Base-by-base conservation (phyloP, 2,113 vertebrate species). In the Podilymbus podiceps region DNA sequence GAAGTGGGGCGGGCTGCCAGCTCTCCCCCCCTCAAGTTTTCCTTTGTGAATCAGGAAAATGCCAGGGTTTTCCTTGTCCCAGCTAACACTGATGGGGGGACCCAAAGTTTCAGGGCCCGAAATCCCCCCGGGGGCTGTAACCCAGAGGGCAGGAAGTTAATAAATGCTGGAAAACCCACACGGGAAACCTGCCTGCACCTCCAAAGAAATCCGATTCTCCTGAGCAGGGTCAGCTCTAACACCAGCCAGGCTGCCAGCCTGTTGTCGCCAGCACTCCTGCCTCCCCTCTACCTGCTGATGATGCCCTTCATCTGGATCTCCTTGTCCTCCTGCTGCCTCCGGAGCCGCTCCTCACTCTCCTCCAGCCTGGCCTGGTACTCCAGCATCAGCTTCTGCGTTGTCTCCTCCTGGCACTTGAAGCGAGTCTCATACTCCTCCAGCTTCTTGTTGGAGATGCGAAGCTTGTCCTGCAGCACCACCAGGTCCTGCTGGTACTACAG, bases 221-320 rank as follows among this genome's bases (percentile, higher is more conserved):
- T 8, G 58, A 60, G 75, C 47, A 63, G 40, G 44, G 5, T 33
- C 33, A 56, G 62, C 63, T 55, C 35, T 52, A 79, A 30, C 0
- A 0, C 20, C 49, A 68, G 69, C 35, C 67, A 72, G 44, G 62
- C 85, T 62, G 55, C 24, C 68, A 31, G 77, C 86, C 33, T 63
- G 49, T 18, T 74, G 42, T 1, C 15, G 33, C 85, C 88, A 93
- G 89, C 79, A 42, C 27, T 40, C 22, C 68, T 25, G 4, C 15
- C 28, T 49, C 4, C 69, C 69, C 33, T 89, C 27, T 95, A 99
- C 99, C 99, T 99, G 98, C 99, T 99, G 98, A 99, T 99, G 97
- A 99, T 99, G 97, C 99, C 99, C 96, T 99, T 99, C 99, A 99
- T 99, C 98, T 99, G 99, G 88, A 99, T 98, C 96, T 99, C 99